A percentile compares a stretch with the other conserved stretches of the same genome.
These are phyloP conservation scores for Melanostigma gelatinosum DNA, from an alignment of 2,113 vertebrate species.

Conservation along the genomic window DNA sequence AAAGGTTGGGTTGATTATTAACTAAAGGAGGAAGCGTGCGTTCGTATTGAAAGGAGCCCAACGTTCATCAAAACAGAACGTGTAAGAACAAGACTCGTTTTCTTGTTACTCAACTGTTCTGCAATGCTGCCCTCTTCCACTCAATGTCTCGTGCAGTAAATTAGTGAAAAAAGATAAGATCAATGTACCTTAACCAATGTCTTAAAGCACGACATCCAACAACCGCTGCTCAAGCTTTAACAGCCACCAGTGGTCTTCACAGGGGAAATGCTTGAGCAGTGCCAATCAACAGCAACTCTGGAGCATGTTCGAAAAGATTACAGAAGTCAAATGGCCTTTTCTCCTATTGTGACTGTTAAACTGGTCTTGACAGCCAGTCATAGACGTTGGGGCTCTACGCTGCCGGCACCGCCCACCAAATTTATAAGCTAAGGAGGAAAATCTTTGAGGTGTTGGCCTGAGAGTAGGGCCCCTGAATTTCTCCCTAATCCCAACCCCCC, in stretches of 20 bases:
- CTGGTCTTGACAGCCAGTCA: conserved; percentile 79
- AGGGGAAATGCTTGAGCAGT: conserved; percentile 49
- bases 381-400: conserved; percentile 54
- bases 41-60: conserved; percentile 38
- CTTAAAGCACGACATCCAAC: conserved; percentile 45
- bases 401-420: conserved; percentile 65
- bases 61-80: conserved; percentile 16
- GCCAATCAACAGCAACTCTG: conserved; percentile 66
- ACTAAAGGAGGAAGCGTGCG: conserved; percentile 58
- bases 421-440: conserved; percentile 71
- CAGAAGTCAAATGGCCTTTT: conserved; percentile 81
- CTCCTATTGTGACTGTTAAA: conserved; percentile 79
- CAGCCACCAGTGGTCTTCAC: conserved; percentile 45
- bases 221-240: conserved; percentile 48
- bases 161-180: conserved; percentile 36
- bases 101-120: neutral
- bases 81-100: conserved; percentile 17
- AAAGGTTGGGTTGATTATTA: conserved; percentile 60
- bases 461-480: conserved; percentile 68
- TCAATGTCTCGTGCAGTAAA: conserved; percentile 11
- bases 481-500: conserved; percentile 61
- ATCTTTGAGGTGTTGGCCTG: conserved; percentile 75
- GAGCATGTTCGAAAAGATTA: conserved; percentile 76
- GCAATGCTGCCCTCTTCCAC: conserved; percentile 4
- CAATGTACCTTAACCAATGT: conserved; percentile 32